A percentile compares a stretch with the other conserved stretches of the same genome.
Evolutionary conservation across 2,113 vertebrate species (phyloP).

Genomic region (Myrmecophaga tridactyla): DNA sequence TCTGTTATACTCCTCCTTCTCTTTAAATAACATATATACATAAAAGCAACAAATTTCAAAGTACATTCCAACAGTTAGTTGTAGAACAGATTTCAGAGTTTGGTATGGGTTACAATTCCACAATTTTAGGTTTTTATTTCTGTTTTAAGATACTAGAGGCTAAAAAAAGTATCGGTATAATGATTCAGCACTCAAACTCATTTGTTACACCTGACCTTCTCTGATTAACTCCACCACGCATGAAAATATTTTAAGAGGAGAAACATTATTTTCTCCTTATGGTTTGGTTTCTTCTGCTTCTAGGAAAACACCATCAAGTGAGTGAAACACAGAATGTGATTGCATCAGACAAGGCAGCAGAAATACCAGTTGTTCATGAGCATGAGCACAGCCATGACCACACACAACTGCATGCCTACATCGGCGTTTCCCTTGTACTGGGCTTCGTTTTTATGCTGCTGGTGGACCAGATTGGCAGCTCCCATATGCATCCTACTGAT

Average conservation of each 20-base stretch:
- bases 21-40: too few species aligned
- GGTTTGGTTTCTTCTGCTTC: constrained; percentile 28
- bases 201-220: too few species aligned
- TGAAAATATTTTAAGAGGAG: constrained; percentile 31
- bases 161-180: too few species aligned
- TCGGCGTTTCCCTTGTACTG: constrained; percentile 95
- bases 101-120: too few species aligned
- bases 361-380: constrained; percentile 79
- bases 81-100: too few species aligned
- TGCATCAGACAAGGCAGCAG: constrained; percentile 84
- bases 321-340: constrained; percentile 84
- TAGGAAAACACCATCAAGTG: constrained; percentile 88
- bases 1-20: too few species aligned
- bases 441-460: constrained; percentile 99
- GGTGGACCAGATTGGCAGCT: constrained; percentile 97
- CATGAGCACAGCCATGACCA: constrained; percentile 87
- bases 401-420: constrained; percentile 93
- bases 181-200: too few species aligned
- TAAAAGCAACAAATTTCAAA: too few species aligned
- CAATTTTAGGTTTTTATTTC: too few species aligned
- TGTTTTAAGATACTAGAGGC: too few species aligned
- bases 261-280: constrained; percentile 39
- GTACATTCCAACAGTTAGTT: too few species aligned
- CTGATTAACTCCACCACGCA: too few species aligned
- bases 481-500: constrained; percentile 93